phyloP scores from a whole-genome alignment of 2,113 vertebrate species.

The Sisor rabdophorus region DNA sequence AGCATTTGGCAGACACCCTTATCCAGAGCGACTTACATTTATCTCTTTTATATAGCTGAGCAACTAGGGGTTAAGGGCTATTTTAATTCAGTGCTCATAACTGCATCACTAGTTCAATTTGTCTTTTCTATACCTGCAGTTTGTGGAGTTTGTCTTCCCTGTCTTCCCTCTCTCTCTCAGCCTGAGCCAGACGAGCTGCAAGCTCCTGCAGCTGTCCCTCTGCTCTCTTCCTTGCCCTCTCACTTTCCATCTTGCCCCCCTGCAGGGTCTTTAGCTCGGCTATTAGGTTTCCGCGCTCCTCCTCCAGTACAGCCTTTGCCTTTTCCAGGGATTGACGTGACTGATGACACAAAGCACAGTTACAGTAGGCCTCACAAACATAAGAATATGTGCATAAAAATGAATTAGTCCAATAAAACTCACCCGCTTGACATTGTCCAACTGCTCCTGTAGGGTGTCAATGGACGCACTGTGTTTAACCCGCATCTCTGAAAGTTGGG shows the following conservation, averaged over 20 bases:
- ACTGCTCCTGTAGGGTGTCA: slow-evolving; percentile 79
- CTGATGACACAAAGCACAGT: slow-evolving; percentile 46
- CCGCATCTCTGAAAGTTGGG: slow-evolving; percentile 78
- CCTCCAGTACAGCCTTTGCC: slow-evolving; percentile 73
- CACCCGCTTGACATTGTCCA: slow-evolving; percentile 84
- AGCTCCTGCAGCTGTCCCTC: slow-evolving; percentile 80
- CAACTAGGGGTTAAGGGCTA: no score
- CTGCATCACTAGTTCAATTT: background rate
- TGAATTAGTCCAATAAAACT: slow-evolving; percentile 19
- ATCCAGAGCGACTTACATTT: no score
- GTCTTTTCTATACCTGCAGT: slow-evolving; percentile 62
- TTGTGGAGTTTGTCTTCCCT: slow-evolving; percentile 73
- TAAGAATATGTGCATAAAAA: background rate
- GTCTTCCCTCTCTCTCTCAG: slow-evolving; percentile 74
- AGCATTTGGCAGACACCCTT: no score
- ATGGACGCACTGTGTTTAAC: slow-evolving; percentile 77
- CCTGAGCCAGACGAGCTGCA: slow-evolving; percentile 69
- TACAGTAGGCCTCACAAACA: background rate
- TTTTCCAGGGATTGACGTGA: slow-evolving; percentile 80
- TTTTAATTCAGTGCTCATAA: background rate
- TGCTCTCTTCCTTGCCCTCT: slow-evolving; percentile 77
- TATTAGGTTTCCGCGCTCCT: slow-evolving; percentile 70
- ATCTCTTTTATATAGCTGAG: no score
- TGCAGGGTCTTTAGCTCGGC: slow-evolving; percentile 76
- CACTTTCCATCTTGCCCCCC: slow-evolving; percentile 73